Evolutionary conservation across 2,113 vertebrate species (phyloP).

Genomic region (Lethenteron reissneri): DNA sequence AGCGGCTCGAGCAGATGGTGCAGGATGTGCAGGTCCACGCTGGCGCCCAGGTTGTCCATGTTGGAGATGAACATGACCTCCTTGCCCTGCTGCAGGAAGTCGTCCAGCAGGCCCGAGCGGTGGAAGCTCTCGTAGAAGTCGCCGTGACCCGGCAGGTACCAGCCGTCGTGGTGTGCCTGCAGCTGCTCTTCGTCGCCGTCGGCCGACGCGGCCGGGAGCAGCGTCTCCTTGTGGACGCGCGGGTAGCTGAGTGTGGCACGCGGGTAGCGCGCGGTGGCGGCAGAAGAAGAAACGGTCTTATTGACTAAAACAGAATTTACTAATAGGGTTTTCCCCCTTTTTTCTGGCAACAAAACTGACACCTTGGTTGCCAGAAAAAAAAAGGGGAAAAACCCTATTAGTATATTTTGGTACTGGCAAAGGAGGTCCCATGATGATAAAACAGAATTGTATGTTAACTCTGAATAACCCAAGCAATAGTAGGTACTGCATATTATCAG

Average conservation of each 20-base stretch:
- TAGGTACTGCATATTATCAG: too few species aligned
- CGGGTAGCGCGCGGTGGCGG: neutral
- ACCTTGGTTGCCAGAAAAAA: too few species aligned
- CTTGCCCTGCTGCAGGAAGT: conserved; percentile 1
- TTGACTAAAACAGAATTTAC: neutral
- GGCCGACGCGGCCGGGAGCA: neutral
- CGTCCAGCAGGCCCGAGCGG: conserved; percentile 4
- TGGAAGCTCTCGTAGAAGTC: conserved; percentile 6
- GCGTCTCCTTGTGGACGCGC: conserved; percentile 7
- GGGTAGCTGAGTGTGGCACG: neutral
- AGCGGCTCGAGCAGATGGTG: neutral
- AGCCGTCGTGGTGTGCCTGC: neutral
- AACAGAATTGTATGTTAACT: too few species aligned
- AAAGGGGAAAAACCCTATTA: too few species aligned
- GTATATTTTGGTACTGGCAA: too few species aligned
- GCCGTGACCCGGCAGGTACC: conserved; percentile 8
- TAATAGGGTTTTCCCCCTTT: too few species aligned
- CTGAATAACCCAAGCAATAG: too few species aligned
- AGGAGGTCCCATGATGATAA: neutral
- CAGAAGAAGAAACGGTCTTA: neutral
- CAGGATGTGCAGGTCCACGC: conserved; percentile 8
- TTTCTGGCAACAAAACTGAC: too few species aligned
- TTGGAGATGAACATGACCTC: conserved; percentile 9
- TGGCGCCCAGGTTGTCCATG: conserved; percentile 10
- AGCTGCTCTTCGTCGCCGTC: neutral